Percentiles rank a stretch among this genome's conserved stretches.
These are phyloP conservation scores for Periplaneta americana DNA, from an alignment of 1,140 invertebrate species.

Conservation along the genomic window DNA sequence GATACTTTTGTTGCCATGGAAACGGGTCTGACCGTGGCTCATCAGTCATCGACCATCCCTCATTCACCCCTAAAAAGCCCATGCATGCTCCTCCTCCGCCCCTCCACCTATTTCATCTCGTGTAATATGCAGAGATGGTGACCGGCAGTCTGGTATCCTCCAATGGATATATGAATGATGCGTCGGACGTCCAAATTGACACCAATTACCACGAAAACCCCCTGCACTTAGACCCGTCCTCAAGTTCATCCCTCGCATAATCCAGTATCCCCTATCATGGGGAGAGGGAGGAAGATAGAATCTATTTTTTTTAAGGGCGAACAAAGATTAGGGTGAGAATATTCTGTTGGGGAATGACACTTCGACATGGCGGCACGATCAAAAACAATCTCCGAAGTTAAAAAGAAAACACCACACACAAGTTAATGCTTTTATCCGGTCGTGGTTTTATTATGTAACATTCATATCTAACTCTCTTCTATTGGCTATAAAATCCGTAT, in stretches of 20 bases:
- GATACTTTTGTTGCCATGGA: not conserved
- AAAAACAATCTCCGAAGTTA: too few species aligned
- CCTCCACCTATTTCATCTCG: not conserved
- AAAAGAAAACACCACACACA: too few species aligned
- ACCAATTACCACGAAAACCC: slow-evolving; percentile 65
- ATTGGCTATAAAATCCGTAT: too few species aligned
- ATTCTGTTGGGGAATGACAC: not conserved
- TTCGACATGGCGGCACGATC: too few species aligned
- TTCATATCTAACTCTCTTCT: too few species aligned
- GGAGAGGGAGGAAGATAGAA: not conserved
- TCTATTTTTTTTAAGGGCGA: not conserved
- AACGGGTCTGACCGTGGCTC: slow-evolving; percentile 2
- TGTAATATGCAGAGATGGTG: slow-evolving; percentile 14
- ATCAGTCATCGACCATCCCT: slow-evolving; percentile 6
- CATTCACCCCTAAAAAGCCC: slow-evolving; percentile 10
- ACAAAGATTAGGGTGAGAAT: not conserved
- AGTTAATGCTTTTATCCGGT: too few species aligned
- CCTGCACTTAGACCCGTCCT: slow-evolving; percentile 28
- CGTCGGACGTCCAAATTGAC: slow-evolving; percentile 51
- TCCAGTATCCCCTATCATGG: not conserved
- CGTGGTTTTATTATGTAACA: too few species aligned
- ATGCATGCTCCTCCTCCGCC: not conserved
- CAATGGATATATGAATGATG: slow-evolving; percentile 27
- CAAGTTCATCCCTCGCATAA: not conserved
- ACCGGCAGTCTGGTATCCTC: slow-evolving; percentile 2